These are phyloP conservation scores for Acanthosepion pharaonis DNA, from an alignment of 2,888 invertebrate species.

Conservation along the genomic window DNA sequence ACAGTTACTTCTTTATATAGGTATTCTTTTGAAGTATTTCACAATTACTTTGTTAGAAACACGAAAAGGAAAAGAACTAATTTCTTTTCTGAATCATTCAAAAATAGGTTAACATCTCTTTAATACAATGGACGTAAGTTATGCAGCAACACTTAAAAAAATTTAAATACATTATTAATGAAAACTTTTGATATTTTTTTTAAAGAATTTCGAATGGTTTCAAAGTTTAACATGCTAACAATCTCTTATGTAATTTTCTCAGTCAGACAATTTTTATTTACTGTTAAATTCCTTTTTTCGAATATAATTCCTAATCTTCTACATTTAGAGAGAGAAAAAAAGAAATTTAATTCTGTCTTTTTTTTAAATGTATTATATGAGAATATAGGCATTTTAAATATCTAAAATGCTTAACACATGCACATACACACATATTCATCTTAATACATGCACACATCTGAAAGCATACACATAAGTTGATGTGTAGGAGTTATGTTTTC, in stretches of 20 bases:
- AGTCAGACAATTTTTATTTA: background rate
- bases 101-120: background rate
- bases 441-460: background rate
- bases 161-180: background rate
- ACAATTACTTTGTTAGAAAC: conserved; percentile 4
- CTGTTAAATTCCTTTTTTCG: background rate
- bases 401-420: background rate
- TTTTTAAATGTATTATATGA: background rate
- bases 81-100: background rate
- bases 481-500: background rate
- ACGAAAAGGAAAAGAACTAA: background rate
- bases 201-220: background rate
- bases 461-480: background rate
- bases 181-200: background rate
- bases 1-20: background rate
- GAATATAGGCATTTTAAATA: background rate
- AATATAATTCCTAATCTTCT: background rate
- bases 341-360: background rate
- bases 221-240: background rate
- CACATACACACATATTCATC: background rate
- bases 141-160: background rate
- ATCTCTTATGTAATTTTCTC: conserved; percentile 6
- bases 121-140: background rate
- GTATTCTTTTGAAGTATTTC: background rate
- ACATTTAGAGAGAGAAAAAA: background rate